Conservation (phyloP, 1,140 invertebrate species). For the Diachasmimorpha longicaudata region DNA sequence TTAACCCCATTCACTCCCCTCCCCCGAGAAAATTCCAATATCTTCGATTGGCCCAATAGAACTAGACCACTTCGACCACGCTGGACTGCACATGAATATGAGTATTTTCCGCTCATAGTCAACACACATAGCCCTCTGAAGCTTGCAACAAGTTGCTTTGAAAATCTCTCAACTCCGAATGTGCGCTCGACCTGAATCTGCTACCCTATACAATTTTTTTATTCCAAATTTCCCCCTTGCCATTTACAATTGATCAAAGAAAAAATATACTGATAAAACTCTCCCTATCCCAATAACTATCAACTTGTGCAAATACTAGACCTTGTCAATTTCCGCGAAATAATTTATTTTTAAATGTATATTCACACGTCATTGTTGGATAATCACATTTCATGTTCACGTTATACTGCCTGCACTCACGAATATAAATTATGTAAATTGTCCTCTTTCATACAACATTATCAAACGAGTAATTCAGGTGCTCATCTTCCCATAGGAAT, state of each 20-base stretch:
- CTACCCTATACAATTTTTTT: not conserved
- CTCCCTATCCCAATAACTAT: too few species aligned
- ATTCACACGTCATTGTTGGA: not conserved
- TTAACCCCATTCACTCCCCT: not conserved
- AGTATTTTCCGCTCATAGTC: not conserved
- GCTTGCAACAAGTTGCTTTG: constrained; percentile 51
- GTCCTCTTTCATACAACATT: not conserved
- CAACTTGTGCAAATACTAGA: not conserved
- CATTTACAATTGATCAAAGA: not conserved
- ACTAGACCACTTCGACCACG: not conserved
- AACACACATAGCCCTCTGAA: constrained; percentile 23
- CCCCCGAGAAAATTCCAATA: not conserved
- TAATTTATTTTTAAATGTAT: not conserved
- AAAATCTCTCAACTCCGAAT: constrained; percentile 34
- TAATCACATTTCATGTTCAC: not conserved
- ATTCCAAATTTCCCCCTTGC: not conserved
- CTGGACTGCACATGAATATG: not conserved
- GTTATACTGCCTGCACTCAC: not conserved
- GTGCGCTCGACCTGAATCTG: not conserved
- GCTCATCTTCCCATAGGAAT: constrained; percentile 9
- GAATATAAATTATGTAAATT: not conserved
- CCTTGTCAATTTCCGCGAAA: not conserved
- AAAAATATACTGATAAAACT: too few species aligned
- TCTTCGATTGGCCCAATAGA: not conserved
- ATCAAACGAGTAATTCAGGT: constrained; percentile 8